Conservation (phyloP, 2,797 vertebrate genomes). For the Falco naumanni region DNA sequence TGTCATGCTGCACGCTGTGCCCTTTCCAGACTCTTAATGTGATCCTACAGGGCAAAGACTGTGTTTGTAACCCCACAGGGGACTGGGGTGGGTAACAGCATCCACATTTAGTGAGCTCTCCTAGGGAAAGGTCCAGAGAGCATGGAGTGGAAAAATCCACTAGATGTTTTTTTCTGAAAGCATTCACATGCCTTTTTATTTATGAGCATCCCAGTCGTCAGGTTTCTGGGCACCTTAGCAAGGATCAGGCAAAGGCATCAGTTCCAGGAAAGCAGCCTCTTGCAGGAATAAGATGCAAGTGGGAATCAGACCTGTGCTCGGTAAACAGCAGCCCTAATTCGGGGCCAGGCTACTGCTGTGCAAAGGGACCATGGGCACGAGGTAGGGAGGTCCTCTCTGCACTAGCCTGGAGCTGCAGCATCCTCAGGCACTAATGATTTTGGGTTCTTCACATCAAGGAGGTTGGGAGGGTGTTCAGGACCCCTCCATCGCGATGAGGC, state of each 20-base stretch:
- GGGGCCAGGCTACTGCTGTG: not conserved
- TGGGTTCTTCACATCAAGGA: not conserved
- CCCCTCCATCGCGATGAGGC: fast-evolving
- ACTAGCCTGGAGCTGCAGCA: not conserved
- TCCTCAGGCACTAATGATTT: not conserved
- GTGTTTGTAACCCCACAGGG: not conserved
- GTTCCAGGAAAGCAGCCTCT: not conserved
- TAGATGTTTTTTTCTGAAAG: not conserved
- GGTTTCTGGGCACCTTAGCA: constrained; percentile 15
- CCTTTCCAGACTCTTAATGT: not conserved
- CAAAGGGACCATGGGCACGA: fast-evolving
- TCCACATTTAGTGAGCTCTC: not conserved
- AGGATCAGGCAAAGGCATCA: not conserved
- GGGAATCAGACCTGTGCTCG: not conserved
- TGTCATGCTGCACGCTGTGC: not conserved
- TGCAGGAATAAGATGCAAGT: not conserved
- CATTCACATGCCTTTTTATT: constrained; percentile 1
- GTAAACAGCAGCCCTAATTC: not conserved
- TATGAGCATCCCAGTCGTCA: not conserved
- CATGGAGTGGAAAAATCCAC: constrained; percentile 22
- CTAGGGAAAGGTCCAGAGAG: not conserved
- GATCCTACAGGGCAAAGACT: not conserved
- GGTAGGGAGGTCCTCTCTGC: not conserved
- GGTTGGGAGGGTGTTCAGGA: not conserved
- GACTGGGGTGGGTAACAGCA: not conserved